Percentiles rank a stretch among this genome's conserved stretches.
phyloP scores from a whole-genome alignment of 2,888 invertebrate species.

The Agrenia bidenticulata region DNA sequence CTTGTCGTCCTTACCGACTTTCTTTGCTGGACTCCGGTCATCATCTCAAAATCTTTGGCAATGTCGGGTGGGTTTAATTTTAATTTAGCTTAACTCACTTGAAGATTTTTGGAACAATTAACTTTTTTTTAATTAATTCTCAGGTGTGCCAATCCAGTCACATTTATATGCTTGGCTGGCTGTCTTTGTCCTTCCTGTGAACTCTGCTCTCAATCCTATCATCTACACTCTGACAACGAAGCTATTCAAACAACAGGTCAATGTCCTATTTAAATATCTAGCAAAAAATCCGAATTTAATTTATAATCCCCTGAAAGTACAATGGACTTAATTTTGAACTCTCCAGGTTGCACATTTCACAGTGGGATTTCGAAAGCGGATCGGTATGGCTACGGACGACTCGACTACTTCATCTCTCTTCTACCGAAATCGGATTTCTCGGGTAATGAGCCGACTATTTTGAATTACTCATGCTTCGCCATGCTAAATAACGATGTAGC shows the following conservation, averaged over 20 bases:
- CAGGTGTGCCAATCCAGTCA: slow-evolving; percentile 61
- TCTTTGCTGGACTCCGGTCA: slow-evolving; percentile 65
- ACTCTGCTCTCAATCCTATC: slow-evolving; percentile 66
- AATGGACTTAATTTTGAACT: background rate
- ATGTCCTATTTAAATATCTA: background rate
- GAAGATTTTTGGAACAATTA: background rate
- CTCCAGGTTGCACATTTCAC: slow-evolving; percentile 46
- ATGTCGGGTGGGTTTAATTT: slow-evolving; percentile 58
- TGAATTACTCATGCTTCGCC: too few species aligned
- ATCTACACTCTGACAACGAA: slow-evolving; percentile 65
- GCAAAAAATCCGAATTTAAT: background rate
- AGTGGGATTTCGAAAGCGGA: slow-evolving; percentile 41
- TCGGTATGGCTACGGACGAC: slow-evolving; percentile 45
- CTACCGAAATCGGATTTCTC: slow-evolving; percentile 41
- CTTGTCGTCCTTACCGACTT: slow-evolving; percentile 65
- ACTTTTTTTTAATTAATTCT: slow-evolving; percentile 25
- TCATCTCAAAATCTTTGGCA: slow-evolving; percentile 62
- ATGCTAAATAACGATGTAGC: too few species aligned
- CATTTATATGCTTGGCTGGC: slow-evolving; percentile 65
- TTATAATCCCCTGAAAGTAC: background rate
- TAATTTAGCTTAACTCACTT: too few species aligned
- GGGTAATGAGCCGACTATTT: slow-evolving; percentile 26
- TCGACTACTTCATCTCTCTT: slow-evolving; percentile 46
- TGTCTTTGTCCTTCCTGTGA: slow-evolving; percentile 64
- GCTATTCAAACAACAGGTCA: slow-evolving; percentile 63